phyloP scores from a whole-genome alignment of 2,113 vertebrate species.

The Hippocampus zosterae region DNA sequence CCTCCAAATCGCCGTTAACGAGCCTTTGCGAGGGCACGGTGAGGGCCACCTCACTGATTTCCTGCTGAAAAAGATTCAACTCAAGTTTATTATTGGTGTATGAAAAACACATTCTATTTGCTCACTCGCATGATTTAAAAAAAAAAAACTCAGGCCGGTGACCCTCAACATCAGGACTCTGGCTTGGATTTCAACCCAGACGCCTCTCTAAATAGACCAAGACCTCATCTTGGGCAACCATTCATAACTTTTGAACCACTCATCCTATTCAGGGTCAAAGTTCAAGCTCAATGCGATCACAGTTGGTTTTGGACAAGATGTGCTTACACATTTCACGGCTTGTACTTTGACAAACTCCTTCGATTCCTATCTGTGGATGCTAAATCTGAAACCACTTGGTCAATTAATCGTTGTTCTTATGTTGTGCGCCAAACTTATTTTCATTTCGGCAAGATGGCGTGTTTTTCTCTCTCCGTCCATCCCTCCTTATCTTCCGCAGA shows the following conservation, averaged over 20 bases:
- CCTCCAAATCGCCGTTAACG: conserved; percentile 58
- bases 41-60: conserved; percentile 59
- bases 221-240: too few relatives aligned
- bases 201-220: too few relatives aligned
- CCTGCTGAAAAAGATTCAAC: conserved; percentile 57
- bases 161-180: background rate
- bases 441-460: background rate
- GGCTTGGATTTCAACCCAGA: too few relatives aligned
- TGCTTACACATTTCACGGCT: too few relatives aligned
- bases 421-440: background rate
- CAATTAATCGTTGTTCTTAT: background rate
- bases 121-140: background rate
- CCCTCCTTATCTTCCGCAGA: conserved; percentile 27
- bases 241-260: too few relatives aligned
- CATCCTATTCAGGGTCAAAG: too few relatives aligned
- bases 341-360: too few relatives aligned
- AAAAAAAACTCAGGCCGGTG: too few relatives aligned
- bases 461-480: conserved; percentile 5
- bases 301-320: too few relatives aligned
- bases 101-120: background rate
- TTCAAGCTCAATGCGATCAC: too few relatives aligned
- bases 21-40: conserved; percentile 45
- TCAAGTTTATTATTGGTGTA: background rate
- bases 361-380: background rate
- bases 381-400: background rate